Evolutionary conservation across 2,113 vertebrate genomes (phyloP).

Genomic region (Hemiscyllium ocellatum): DNA sequence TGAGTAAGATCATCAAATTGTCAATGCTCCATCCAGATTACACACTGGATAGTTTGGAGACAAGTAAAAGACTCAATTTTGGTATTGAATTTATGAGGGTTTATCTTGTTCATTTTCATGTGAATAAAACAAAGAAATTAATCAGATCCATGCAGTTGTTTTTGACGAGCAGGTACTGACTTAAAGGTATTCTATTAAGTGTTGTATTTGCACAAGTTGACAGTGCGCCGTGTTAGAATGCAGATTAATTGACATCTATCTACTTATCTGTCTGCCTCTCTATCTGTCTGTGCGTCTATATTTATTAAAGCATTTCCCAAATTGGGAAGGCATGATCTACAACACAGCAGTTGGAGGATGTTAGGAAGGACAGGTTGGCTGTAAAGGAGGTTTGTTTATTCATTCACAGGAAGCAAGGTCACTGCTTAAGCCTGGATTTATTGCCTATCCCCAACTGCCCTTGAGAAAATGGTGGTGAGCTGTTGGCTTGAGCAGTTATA

Average conservation of each 20-base stretch:
- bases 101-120: background rate
- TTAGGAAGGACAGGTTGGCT: background rate
- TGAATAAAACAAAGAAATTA: background rate
- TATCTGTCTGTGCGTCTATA: background rate
- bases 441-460: no score
- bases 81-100: background rate
- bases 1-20: background rate
- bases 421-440: no score
- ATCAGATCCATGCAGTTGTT: background rate
- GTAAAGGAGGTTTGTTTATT: background rate
- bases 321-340: background rate
- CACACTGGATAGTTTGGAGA: background rate
- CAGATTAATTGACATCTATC: background rate
- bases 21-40: background rate
- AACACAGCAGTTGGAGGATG: background rate
- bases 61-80: background rate
- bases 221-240: background rate
- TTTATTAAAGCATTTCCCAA: background rate
- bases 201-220: background rate
- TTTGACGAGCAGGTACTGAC: background rate
- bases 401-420: no score
- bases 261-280: background rate
- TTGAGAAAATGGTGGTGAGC: no score
- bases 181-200: background rate
- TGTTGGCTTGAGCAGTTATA: no score